Evolutionary conservation across 2,797 vertebrate genomes (phyloP), one percentile per base, ranked within the genome.

Genomic region (Syndactyla subalaris): DNA sequence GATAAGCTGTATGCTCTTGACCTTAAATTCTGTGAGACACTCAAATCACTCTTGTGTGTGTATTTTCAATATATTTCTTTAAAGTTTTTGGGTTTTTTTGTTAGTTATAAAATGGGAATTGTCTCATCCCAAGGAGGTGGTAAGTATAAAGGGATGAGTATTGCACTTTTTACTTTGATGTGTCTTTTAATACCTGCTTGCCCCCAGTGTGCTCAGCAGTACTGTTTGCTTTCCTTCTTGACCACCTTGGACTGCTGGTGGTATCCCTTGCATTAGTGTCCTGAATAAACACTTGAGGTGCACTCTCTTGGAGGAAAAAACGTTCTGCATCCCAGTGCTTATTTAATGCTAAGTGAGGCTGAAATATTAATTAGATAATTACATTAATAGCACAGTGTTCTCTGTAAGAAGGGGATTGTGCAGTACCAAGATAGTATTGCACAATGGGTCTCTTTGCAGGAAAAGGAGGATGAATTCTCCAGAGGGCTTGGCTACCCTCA

Each of bases 301-400:
- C 83, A 67, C 59, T 92, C 14, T 46, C 6, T 83, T 82, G 63
- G 73, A 88, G 36, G 61, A 88, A 67, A 93, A 95, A 82, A 32
- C 30, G 12, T 86, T 95, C 68, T 97, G 51, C 38, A 82, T 92
- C 45, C 63, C 88, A 66, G 70, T 93, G 91, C 61, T 94, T 92
- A 51, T 92, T 93, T 85, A 67, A 76, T 84, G 72, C 63, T 77
- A 89, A 88, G 51, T 86, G 75, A 89, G 73, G 51, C 82, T 89
- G 65, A 93, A 92, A 82, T 91, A 91, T 95, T 95, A 93, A 94
- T 96, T 62, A 92, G 76, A 58, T 92, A 91, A 95, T 96, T 93
- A 85, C 0, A 0, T 85, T 95, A 84, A 93, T 74, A 94, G 72
- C 85, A 49, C 27, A 74, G 48, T 85, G 32, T 81, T 85, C 55